phyloP scores from a whole-genome alignment of 2,113 vertebrate species.

The Alligator mississippiensis region DNA sequence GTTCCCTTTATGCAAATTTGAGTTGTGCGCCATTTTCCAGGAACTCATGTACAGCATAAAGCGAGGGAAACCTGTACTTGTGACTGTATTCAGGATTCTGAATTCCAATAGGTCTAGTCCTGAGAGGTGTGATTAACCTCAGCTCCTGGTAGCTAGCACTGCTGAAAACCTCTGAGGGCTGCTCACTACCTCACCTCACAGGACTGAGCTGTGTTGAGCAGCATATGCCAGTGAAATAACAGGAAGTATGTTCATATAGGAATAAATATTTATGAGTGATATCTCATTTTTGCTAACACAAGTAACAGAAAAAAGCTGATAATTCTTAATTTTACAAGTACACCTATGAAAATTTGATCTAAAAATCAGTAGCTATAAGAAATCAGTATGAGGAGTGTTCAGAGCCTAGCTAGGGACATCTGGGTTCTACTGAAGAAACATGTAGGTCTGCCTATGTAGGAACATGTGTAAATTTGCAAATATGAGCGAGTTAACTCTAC shows the following conservation, averaged over 20 bases:
- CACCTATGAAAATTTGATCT: accelerated
- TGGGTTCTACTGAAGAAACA: neutral
- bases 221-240: neutral
- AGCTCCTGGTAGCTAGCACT: accelerated
- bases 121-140: neutral
- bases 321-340: neutral
- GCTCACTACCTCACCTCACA: neutral
- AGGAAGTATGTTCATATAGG: neutral
- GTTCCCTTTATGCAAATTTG: too few species aligned
- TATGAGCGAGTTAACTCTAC: neutral
- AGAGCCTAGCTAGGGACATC: neutral
- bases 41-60: too few species aligned
- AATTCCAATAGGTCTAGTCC: neutral
- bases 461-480: neutral
- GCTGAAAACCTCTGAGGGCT: neutral
- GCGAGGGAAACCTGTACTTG: too few species aligned
- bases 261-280: neutral
- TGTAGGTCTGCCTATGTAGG: neutral
- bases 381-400: neutral
- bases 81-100: neutral
- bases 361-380: neutral
- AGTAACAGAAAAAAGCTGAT: neutral
- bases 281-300: neutral
- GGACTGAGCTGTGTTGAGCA: neutral
- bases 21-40: too few species aligned